Base-by-base conservation (phyloP, 2,797 vertebrate genomes). In the Danio jaintianensis region DNA sequence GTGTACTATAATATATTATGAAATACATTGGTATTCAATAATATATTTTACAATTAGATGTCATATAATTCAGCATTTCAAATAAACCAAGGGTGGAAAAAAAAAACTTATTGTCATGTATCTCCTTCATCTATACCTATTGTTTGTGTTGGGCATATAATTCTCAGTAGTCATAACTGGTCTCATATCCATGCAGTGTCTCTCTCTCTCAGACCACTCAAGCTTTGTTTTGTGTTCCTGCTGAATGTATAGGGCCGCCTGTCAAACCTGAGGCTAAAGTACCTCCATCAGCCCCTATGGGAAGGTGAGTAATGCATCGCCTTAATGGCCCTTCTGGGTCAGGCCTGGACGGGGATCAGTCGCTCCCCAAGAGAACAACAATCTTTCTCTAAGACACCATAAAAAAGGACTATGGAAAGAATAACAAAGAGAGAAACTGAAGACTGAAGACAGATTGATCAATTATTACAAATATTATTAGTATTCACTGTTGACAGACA, bases 241-340 rank as follows among this genome's bases (percentile, higher is more conserved):
- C 50, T 82, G 50, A 84, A 81, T 52, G 42, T 62, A 75, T 45
- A 88, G 84, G 75, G 80, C 82, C 11, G 64, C 69, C 85, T 88
- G 36, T 71, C 82, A 72, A 88, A 80, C 83, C 82, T 86, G 5
- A 63, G 72, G 84, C 79, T 87, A 82, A 84, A 85, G 80, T 83
- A 89, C 87, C 90, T 92, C 88, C 86, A 90, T 90, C 88, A 90
- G 45, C 75, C 74, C 45, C 79, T 81, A 1, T 22, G 82, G 87
- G 82, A 80, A 87, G 88, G 90, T 92, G 91, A 91, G 83, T 83
- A 89, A 93, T 91, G 90, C 87, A 90, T 93, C 89, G 91, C 81
- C 36, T 62, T 92, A 92, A 92, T 90, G 85, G 89, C 85, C 78
- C 67, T 36, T 78, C 82, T 84, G 75, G 85, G 82, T 92, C 87